Base-by-base conservation (phyloP, 2,888 invertebrate genomes). In the Melipona beecheii region DNA sequence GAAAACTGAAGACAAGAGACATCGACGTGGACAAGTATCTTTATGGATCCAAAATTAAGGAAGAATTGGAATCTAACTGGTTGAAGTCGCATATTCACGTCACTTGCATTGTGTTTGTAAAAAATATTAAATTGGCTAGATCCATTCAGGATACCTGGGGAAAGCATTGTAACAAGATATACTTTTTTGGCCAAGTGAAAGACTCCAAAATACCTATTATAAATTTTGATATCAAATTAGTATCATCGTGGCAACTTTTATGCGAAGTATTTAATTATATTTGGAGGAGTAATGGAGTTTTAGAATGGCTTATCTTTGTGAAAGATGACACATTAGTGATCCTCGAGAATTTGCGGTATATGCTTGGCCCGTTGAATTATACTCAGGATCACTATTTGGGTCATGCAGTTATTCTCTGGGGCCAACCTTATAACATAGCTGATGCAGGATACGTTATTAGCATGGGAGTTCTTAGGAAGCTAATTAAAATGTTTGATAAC, bases 401-500 rank as follows among this genome's bases (percentile, higher is more conserved):
- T 1, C 95, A 96, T 90, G 93, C 95, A 17, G 94, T 95, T 27
- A 92, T 93, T 75, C 95, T 96, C 87, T 96, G 96, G 96, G 95
- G 95, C 50, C 95, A 95, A 70, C 90, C 94, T 36, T 96, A 96
- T 83, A 96, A 96, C 91, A 93, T 95, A 11, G 96, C 95, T 3
- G 94, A 95, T 86, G 95, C 96, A 64, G 96, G 96, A 50, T 96
- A 95, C 91, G 95, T 95, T 77, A 91, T 96, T 65, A 96, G 96
- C 90, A 93, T 91, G 89, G 95, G 95, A n/a, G 94, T 95, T 43
- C 87, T 96, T 56, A 76, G 86, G 13, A 92, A 93, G 64, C 90
- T 96, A 36, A 90, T 94, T n/a, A 86, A 92, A 17, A 94, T 92
- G 79, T 95, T 95, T 87, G 92, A 94, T 83, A 92, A 91, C n/a